These are phyloP conservation scores for Lota lota DNA, from an alignment of 2,113 vertebrate species.

Conservation along the genomic window DNA sequence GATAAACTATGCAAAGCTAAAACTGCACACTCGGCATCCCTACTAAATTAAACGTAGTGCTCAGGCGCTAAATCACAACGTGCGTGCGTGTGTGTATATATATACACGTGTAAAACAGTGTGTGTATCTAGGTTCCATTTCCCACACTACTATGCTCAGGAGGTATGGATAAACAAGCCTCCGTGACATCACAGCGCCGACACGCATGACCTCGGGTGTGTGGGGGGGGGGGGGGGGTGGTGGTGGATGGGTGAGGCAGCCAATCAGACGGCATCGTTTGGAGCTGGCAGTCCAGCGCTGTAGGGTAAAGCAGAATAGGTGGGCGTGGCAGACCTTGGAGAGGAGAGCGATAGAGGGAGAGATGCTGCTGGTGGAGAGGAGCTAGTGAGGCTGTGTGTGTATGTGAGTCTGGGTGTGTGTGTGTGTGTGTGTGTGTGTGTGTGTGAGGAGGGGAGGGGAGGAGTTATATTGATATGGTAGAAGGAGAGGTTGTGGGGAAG, in stretches of 20 bases:
- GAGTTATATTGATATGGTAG: slow-evolving; percentile 33
- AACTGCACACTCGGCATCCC: not conserved
- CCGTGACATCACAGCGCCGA: slow-evolving; percentile 36
- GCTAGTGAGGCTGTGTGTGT: not conserved
- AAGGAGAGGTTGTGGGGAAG: slow-evolving; percentile 6
- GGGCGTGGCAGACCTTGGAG: slow-evolving; percentile 38
- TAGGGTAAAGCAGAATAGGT: slow-evolving; percentile 9
- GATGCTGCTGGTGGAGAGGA: slow-evolving; percentile 43
- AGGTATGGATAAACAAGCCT: slow-evolving; percentile 21
- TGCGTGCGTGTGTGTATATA: not conserved
- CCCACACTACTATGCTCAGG: not conserved
- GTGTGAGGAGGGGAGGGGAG: not conserved
- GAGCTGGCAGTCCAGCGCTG: too few relatives aligned
- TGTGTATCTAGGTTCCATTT: too few relatives aligned
- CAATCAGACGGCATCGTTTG: slow-evolving; percentile 27
- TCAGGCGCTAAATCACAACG: not conserved
- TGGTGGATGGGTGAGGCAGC: slow-evolving; percentile 19
- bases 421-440: not conserved
- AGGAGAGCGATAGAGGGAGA: slow-evolving; percentile 9
- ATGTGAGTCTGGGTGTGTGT: not conserved
- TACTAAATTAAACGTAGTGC: too few relatives aligned
- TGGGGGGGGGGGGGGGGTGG: slow-evolving; percentile 4
- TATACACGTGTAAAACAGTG: not conserved
- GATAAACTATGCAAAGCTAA: too few relatives aligned
- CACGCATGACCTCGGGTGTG: slow-evolving; percentile 16